Conservation (phyloP, 1,140 invertebrate genomes). For the Dendrolimus kikuchii region DNA sequence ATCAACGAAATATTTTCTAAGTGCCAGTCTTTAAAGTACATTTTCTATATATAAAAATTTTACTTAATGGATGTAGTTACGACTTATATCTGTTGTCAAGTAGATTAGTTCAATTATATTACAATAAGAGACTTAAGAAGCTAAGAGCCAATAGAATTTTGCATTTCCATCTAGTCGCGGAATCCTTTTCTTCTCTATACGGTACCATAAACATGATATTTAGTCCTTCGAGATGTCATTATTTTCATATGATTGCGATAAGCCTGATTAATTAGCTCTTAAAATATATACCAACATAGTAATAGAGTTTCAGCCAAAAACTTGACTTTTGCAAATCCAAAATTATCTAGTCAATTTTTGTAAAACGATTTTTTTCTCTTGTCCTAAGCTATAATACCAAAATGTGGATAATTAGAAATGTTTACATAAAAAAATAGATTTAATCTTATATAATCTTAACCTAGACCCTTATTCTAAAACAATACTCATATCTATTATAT, state of each 20-base stretch:
- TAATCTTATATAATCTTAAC: too few species aligned
- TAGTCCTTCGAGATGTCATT: too few species aligned
- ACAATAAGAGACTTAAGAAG: background rate
- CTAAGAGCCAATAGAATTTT: conserved; percentile 22
- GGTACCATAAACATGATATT: too few species aligned
- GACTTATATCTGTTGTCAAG: too few species aligned
- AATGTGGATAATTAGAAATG: conserved; percentile 15
- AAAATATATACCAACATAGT: conserved; percentile 21
- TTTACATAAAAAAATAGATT: too few species aligned
- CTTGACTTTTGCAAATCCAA: conserved; percentile 50
- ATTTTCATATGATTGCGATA: too few species aligned
- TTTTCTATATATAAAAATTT: conserved; percentile 9
- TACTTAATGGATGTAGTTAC: too few species aligned
- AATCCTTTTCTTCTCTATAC: conserved; percentile 14
- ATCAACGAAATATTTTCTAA: conserved; percentile 56
- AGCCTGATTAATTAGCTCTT: background rate
- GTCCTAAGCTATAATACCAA: conserved; percentile 56
- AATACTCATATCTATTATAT: too few species aligned
- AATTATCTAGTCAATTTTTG: conserved; percentile 64
- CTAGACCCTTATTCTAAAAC: too few species aligned
- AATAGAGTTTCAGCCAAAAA: conserved; percentile 52
- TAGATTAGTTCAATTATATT: too few species aligned
- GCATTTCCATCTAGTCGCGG: conserved; percentile 67
- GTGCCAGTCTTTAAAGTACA: conserved; percentile 56
- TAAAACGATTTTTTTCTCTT: conserved; percentile 37